Evolutionary conservation across 1,140 invertebrate species (phyloP).

Genomic region (Drosophila rufa): DNA sequence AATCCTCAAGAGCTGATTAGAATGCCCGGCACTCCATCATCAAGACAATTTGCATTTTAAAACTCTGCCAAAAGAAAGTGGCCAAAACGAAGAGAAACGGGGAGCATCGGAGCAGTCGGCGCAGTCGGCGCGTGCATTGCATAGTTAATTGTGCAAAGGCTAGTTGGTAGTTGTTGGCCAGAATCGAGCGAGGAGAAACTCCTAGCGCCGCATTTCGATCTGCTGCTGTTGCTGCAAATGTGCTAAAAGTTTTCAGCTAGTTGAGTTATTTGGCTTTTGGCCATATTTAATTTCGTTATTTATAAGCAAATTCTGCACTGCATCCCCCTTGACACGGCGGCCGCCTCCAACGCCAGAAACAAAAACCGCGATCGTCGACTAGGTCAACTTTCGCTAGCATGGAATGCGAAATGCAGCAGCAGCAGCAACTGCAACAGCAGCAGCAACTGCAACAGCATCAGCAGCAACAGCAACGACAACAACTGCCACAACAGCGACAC

Average conservation of each 20-base stretch:
- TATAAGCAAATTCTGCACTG: slow-evolving; percentile 75
- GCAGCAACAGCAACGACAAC: slow-evolving; percentile 20
- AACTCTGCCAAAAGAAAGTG: slow-evolving; percentile 75
- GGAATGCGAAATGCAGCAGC: slow-evolving; percentile 81
- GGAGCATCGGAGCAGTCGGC: slow-evolving; percentile 39
- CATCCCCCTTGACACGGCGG: slow-evolving; percentile 16
- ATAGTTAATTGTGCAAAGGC: slow-evolving; percentile 75
- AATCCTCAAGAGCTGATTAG: slow-evolving; percentile 55
- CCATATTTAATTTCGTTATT: slow-evolving; percentile 83
- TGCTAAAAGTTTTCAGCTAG: slow-evolving; percentile 57
- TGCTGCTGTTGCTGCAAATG: slow-evolving; percentile 47
- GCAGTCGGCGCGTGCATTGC: slow-evolving; percentile 74
- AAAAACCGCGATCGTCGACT: slow-evolving; percentile 78
- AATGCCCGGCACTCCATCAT: slow-evolving; percentile 68
- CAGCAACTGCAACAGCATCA: slow-evolving; percentile 2
- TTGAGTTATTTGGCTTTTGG: slow-evolving; percentile 66
- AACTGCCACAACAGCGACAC: slow-evolving; percentile 66
- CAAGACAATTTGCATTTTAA: slow-evolving; percentile 75
- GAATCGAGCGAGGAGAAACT: slow-evolving; percentile 58
- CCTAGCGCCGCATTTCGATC: slow-evolving; percentile 14
- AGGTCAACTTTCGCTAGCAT: slow-evolving; percentile 84
- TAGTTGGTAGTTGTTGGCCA: slow-evolving; percentile 45
- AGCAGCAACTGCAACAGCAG: slow-evolving; percentile 27
- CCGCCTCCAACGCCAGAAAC: slow-evolving; percentile 47
- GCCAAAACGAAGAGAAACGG: slow-evolving; percentile 51